Conservation (phyloP, 2,113 vertebrate genomes). For the Tachuris rubrigastra region DNA sequence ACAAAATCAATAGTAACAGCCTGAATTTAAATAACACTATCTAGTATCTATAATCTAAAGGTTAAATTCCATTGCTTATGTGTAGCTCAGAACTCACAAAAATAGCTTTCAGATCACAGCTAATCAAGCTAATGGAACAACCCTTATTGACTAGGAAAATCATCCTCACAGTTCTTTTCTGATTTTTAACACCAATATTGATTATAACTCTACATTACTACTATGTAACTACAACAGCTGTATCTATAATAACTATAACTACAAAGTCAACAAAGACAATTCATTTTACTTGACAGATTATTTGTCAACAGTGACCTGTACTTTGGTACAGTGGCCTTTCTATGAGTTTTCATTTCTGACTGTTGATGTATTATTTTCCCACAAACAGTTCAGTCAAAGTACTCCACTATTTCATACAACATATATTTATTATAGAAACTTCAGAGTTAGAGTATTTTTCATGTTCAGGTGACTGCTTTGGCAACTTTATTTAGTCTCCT, state of each 20-base stretch:
- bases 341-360: neutral
- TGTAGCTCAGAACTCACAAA: neutral
- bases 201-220: neutral
- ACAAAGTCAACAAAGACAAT: neutral
- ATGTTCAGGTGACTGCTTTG: neutral
- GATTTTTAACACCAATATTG: neutral
- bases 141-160: neutral
- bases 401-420: neutral
- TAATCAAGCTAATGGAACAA: neutral
- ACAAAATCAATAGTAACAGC: constrained; percentile 7
- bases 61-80: neutral
- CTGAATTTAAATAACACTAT: constrained; percentile 24
- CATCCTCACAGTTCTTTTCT: neutral
- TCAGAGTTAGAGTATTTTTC: neutral
- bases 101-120: neutral
- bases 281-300: neutral
- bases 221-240: neutral
- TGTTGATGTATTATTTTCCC: neutral
- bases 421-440: neutral
- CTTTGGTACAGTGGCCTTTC: neutral
- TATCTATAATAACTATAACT: neutral
- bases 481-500: neutral
- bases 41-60: constrained; percentile 25
- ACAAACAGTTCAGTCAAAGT: neutral
- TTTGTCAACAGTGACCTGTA: neutral